Percentiles rank a stretch among this genome's conserved stretches.
Conservation (phyloP, 2,113 vertebrate genomes). For the Albula goreensis region DNA sequence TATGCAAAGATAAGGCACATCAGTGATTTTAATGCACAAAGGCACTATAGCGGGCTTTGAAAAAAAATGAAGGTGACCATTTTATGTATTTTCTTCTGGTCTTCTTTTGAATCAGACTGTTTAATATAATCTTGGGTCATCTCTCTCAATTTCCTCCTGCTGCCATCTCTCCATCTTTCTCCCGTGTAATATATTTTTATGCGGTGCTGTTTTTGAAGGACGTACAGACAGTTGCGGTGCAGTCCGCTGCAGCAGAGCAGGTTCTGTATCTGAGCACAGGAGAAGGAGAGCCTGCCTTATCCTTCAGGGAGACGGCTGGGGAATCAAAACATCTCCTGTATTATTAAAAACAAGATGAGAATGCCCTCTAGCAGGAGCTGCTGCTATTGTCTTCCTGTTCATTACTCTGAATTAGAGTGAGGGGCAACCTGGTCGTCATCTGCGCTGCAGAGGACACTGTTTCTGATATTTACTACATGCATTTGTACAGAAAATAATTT, state of each 20-base stretch:
- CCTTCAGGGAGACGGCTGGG: not conserved
- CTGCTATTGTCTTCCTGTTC: constrained; percentile 9
- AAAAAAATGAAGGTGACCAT: constrained; percentile 42
- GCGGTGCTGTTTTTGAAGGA: constrained; percentile 62
- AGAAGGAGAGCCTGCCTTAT: too few species aligned
- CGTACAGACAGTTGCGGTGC: constrained; percentile 43
- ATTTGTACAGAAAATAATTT: too few species aligned
- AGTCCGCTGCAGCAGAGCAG: not conserved
- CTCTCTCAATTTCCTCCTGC: constrained; percentile 44
- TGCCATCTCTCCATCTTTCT: constrained; percentile 22
- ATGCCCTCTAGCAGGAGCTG: constrained; percentile 24
- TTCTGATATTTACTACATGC: too few species aligned
- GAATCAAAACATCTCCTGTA: not conserved
- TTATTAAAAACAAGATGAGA: constrained; percentile 26
- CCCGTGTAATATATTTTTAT: constrained; percentile 52
- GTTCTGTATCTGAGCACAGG: not conserved
- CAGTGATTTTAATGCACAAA: constrained; percentile 23
- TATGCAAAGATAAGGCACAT: constrained; percentile 26
- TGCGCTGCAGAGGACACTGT: too few species aligned
- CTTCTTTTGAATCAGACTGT: constrained; percentile 32
- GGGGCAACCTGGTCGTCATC: not conserved
- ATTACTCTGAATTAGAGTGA: not conserved
- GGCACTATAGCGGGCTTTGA: constrained; percentile 29
- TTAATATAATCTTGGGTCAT: constrained; percentile 42
- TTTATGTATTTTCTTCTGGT: constrained; percentile 27